These are phyloP conservation scores for Tauraco hartlaubi DNA, from an alignment of 2,797 vertebrate species.

Conservation along the genomic window DNA sequence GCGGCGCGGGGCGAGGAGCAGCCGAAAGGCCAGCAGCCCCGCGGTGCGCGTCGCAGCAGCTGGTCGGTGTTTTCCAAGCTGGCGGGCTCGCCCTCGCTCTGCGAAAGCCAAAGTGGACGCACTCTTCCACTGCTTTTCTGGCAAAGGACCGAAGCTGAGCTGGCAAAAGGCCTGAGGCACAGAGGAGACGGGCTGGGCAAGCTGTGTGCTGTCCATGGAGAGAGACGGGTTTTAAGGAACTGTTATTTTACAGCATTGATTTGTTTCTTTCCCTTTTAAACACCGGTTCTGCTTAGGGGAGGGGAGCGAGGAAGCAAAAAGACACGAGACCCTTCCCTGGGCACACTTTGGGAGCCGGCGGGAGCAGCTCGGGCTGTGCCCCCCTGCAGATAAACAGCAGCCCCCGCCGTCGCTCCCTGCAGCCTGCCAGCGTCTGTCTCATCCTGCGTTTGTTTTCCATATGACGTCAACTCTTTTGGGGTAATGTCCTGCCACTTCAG, in stretches of 20 bases:
- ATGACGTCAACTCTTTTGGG: not conserved
- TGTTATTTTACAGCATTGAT: not conserved
- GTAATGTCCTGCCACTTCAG: not conserved
- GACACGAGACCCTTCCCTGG: not conserved
- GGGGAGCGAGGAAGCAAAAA: not conserved
- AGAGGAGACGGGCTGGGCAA: not conserved
- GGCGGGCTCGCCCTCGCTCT: fast-evolving
- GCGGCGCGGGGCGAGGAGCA: fast-evolving
- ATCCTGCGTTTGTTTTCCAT: not conserved
- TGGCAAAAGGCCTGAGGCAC: not conserved
- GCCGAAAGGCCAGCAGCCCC: fast-evolving
- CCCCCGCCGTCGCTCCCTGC: not conserved
- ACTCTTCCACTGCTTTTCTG: not conserved
- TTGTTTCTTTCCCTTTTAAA: slow-evolving; percentile 34
- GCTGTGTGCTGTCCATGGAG: not conserved
- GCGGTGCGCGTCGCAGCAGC: not conserved
- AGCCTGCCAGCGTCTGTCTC: not conserved
- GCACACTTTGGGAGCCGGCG: not conserved
- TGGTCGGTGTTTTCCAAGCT: not conserved
- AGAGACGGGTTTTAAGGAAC: not conserved
- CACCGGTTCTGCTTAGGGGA: not conserved
- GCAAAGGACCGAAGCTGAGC: not conserved
- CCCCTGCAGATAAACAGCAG: not conserved
- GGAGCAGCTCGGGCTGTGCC: not conserved
- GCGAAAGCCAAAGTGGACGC: not conserved